phyloP scores from a whole-genome alignment of 2,113 vertebrate species.

The Hyaena hyaena region DNA sequence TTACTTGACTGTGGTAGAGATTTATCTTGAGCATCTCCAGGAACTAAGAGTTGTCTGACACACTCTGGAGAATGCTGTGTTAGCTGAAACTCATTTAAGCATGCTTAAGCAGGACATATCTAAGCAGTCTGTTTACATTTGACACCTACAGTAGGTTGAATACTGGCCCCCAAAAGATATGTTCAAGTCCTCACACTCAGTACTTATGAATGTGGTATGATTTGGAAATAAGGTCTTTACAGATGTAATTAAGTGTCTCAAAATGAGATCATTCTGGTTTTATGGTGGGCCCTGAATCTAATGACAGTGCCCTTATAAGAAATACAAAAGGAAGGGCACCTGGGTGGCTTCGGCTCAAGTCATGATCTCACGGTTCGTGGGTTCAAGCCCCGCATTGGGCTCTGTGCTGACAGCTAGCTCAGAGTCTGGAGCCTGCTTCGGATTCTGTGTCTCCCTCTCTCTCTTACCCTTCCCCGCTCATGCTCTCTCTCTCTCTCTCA shows the following conservation, averaged over 20 bases:
- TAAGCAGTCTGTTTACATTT: background rate
- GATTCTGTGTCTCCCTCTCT: too few relatives aligned
- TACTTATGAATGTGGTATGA: background rate
- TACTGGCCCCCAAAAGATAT: background rate
- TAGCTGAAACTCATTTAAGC: background rate
- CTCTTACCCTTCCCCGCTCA: too few relatives aligned
- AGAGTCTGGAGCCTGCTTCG: too few relatives aligned
- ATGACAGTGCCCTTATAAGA: background rate
- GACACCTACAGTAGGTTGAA: background rate
- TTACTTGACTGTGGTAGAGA: background rate
- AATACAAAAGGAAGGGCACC: background rate
- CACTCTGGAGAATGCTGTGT: background rate
- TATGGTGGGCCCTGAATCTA: background rate
- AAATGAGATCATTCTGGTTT: background rate
- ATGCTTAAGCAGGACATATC: background rate
- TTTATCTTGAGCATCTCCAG: background rate
- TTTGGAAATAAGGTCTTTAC: constrained; percentile 32
- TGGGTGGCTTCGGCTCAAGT: too few relatives aligned
- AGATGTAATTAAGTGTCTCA: background rate
- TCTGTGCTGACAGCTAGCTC: too few relatives aligned
- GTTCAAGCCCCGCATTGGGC: too few relatives aligned
- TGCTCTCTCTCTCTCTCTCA: too few relatives aligned
- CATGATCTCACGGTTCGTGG: too few relatives aligned
- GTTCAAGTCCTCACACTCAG: background rate
- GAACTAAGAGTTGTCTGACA: background rate